Conservation (phyloP, 2,797 vertebrate genomes). For the Pangasius djambal region DNA sequence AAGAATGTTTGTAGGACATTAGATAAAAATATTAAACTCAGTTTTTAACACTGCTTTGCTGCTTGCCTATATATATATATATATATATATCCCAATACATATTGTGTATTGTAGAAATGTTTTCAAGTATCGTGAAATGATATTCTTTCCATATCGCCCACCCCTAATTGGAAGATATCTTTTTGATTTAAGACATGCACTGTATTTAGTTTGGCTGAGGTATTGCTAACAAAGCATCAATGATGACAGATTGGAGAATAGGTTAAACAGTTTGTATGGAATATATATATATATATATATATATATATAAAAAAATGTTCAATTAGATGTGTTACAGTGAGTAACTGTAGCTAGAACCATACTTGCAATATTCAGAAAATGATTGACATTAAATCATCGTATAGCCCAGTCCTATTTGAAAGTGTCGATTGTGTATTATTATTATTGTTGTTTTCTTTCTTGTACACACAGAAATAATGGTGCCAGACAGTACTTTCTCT, state of each 20-base stretch:
- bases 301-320: neutral
- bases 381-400: neutral
- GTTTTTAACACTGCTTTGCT: neutral
- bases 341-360: neutral
- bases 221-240: neutral
- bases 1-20: neutral
- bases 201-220: neutral
- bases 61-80: neutral
- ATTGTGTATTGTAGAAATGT: neutral
- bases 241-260: neutral
- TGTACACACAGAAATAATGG: neutral
- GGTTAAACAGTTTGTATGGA: neutral
- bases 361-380: neutral
- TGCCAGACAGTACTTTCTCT: neutral
- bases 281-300: neutral
- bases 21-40: neutral
- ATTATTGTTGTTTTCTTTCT: neutral
- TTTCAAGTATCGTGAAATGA: neutral
- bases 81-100: neutral
- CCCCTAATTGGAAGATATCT: too few species aligned
- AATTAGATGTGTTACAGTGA: neutral
- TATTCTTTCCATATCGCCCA: neutral
- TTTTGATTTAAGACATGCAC: neutral
- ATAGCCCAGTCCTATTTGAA: neutral
- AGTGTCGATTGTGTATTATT: neutral